Percentiles rank a stretch among this genome's conserved stretches.
Conservation (phyloP, 1,140 invertebrate genomes). For the Zaprionus inermis region DNA sequence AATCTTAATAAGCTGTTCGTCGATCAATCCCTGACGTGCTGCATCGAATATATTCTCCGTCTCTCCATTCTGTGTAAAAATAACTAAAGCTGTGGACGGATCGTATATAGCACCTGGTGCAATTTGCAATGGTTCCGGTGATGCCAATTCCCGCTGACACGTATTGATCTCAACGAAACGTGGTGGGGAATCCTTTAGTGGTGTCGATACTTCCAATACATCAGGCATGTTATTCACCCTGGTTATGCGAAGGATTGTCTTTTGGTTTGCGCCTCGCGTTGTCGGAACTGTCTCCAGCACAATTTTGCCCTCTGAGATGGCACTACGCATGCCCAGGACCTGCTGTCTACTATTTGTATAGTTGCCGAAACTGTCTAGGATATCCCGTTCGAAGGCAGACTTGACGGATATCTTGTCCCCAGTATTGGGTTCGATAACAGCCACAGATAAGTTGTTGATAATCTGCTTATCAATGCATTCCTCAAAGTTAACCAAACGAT, state of each 20-base stretch:
- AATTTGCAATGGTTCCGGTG: slow-evolving; percentile 88
- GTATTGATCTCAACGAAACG: slow-evolving; percentile 73
- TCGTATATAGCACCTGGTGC: slow-evolving; percentile 90
- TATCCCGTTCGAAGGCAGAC: slow-evolving; percentile 90
- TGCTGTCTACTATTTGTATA: slow-evolving; percentile 86
- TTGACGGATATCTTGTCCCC: slow-evolving; percentile 89
- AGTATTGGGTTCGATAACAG: slow-evolving; percentile 90
- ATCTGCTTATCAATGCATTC: slow-evolving; percentile 94
- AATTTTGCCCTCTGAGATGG: slow-evolving; percentile 89
- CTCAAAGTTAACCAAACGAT: slow-evolving; percentile 93
- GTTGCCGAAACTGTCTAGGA: slow-evolving; percentile 91
- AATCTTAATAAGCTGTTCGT: slow-evolving; percentile 89
- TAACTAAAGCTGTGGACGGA: slow-evolving; percentile 89
- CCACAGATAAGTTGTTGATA: slow-evolving; percentile 92
- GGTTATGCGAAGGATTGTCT: slow-evolving; percentile 76
- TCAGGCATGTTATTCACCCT: slow-evolving; percentile 85
- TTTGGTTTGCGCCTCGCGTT: slow-evolving; percentile 80
- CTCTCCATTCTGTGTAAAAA: slow-evolving; percentile 89
- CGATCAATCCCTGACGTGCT: slow-evolving; percentile 88
- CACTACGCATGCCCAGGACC: slow-evolving; percentile 90
- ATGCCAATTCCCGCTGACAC: slow-evolving; percentile 85
- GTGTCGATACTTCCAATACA: slow-evolving; percentile 87
- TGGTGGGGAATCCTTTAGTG: slow-evolving; percentile 83
- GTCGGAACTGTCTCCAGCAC: slow-evolving; percentile 85
- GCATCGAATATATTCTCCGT: slow-evolving; percentile 89